These are phyloP conservation scores for Halictus quadricinctus DNA, from an alignment of 2,888 invertebrate species.

Conservation along the genomic window DNA sequence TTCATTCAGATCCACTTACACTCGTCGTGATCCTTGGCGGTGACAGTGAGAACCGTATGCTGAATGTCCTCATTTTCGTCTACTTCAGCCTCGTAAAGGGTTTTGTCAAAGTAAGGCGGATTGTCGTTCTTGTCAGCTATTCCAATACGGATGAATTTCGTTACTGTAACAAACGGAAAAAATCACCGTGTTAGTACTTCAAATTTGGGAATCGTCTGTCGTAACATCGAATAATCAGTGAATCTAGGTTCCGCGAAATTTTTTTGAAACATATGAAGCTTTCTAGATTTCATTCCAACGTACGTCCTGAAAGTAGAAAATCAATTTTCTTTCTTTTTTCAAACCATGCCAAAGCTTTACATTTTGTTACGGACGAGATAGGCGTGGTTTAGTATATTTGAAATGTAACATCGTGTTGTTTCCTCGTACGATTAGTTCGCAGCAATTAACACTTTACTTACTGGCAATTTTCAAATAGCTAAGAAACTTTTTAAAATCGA, in stretches of 20 bases:
- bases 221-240: neutral
- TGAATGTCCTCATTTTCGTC: slow-evolving; percentile 99
- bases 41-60: slow-evolving; percentile 98
- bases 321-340: slow-evolving; percentile 5
- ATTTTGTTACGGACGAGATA: neutral
- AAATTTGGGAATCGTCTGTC: neutral
- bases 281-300: neutral
- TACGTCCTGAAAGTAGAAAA: slow-evolving; percentile 13
- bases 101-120: slow-evolving; percentile 98
- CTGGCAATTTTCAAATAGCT: too few relatives aligned
- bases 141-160: slow-evolving; percentile 98
- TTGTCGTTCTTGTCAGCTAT: slow-evolving; percentile 99
- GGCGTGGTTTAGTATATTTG: neutral
- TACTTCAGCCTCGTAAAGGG: slow-evolving; percentile 97
- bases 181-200: slow-evolving; percentile 7
- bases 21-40: slow-evolving; percentile 99
- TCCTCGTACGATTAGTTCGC: too few relatives aligned
- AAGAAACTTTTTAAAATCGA: too few relatives aligned
- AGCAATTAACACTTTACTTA: too few relatives aligned
- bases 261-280: slow-evolving; percentile 11
- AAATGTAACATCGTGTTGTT: too few relatives aligned
- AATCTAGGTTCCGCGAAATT: neutral
- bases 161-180: slow-evolving; percentile 88
- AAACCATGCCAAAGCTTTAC: neutral
- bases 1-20: slow-evolving; percentile 87